Conservation (phyloP, 2,113 vertebrate genomes). For the Potamarius usumacintae region DNA sequence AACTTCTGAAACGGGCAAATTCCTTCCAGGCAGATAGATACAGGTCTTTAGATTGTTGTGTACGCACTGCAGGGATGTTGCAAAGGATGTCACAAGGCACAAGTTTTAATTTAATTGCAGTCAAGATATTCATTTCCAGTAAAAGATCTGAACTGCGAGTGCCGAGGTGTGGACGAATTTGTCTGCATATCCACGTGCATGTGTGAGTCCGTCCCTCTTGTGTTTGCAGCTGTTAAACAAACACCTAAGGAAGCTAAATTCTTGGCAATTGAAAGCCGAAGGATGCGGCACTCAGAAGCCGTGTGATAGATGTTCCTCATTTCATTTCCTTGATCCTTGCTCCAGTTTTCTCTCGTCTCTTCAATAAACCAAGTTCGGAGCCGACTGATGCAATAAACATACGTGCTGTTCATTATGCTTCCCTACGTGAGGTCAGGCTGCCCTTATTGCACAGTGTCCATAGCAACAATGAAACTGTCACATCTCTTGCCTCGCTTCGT, state of each 20-base stretch:
- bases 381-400: conserved; percentile 24
- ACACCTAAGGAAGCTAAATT: conserved; percentile 25
- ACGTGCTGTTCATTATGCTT: conserved; percentile 27
- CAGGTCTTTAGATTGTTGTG: conserved; percentile 28
- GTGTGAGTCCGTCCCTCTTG: conserved; percentile 34
- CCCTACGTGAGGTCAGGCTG: conserved; percentile 40
- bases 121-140: conserved; percentile 44
- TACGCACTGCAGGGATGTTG: conserved; percentile 6
- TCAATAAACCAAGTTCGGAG: conserved; percentile 25
- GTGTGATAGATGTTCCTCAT: conserved; percentile 19
- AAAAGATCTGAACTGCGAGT: conserved; percentile 6
- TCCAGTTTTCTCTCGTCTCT: conserved; percentile 4
- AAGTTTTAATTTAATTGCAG: conserved; percentile 48
- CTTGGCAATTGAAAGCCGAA: conserved; percentile 23
- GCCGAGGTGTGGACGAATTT: neutral
- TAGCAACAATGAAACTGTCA: conserved; percentile 52
- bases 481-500: conserved; percentile 13
- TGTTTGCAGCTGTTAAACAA: conserved; percentile 43
- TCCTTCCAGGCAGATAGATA: conserved; percentile 19
- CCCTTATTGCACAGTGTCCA: conserved; percentile 43
- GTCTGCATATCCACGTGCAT: neutral
- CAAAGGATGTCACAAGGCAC: conserved; percentile 27
- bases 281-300: neutral
- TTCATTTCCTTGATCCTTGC: conserved; percentile 7
- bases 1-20: conserved; percentile 29